These are phyloP conservation scores for Conus canariensis DNA, from an alignment of 2,888 invertebrate species.

Conservation along the genomic window DNA sequence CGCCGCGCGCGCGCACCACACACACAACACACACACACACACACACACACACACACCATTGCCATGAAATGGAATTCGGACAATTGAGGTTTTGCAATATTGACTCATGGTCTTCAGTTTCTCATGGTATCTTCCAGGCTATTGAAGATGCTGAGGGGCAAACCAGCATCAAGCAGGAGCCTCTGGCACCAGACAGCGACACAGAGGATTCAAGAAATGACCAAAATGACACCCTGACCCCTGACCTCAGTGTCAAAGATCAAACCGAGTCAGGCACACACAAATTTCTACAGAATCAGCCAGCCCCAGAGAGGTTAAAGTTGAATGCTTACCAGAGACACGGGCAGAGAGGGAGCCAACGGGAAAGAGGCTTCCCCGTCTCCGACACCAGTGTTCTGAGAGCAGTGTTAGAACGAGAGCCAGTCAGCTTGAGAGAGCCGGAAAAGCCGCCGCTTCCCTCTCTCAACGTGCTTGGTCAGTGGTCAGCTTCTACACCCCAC, in stretches of 20 bases:
- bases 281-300: background rate
- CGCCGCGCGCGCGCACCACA: too few relatives aligned
- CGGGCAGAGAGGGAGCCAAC: background rate
- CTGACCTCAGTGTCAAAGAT: background rate
- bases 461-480: too few relatives aligned
- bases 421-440: slow-evolving; percentile 26
- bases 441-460: background rate
- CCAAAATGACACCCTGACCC: background rate
- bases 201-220: background rate
- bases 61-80: too few relatives aligned
- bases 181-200: background rate
- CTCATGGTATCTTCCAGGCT: background rate
- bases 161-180: background rate
- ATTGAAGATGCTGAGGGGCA: slow-evolving; percentile 7
- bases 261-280: background rate
- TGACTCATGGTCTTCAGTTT: too few relatives aligned
- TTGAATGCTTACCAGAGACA: background rate
- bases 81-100: too few relatives aligned
- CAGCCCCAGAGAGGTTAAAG: background rate
- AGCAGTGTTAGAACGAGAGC: slow-evolving; percentile 25
- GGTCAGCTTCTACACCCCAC: background rate
- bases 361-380: background rate
- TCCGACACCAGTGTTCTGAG: slow-evolving; percentile 20
- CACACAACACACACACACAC: too few relatives aligned
- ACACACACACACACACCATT: too few relatives aligned